Evolutionary conservation across 1,140 invertebrate species (phyloP).

Genomic region (Temnothorax nylanderi): DNA sequence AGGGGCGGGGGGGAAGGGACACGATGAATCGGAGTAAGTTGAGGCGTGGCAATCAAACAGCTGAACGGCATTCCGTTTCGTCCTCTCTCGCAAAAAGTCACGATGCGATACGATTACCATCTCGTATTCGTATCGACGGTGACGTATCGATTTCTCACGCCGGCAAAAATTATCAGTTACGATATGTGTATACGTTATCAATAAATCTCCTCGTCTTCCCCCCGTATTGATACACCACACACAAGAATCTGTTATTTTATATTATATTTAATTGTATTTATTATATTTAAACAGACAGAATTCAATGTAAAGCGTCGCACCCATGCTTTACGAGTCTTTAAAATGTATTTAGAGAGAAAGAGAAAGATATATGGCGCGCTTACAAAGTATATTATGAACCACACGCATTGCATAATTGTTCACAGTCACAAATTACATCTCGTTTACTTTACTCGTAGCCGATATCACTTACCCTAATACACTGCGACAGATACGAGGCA

Average conservation of each 20-base stretch:
- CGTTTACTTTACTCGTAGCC: constrained; percentile 58
- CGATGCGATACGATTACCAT: not conserved
- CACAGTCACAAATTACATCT: constrained; percentile 78
- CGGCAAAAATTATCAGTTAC: not conserved
- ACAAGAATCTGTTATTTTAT: not conserved
- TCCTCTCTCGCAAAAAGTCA: not conserved
- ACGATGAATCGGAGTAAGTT: constrained; percentile 65
- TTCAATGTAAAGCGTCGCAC: not conserved
- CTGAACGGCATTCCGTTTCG: constrained; percentile 11
- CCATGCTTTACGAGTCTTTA: constrained; percentile 12
- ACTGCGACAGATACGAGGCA: constrained; percentile 78
- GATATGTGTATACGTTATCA: not conserved
- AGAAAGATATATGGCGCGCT: constrained; percentile 62
- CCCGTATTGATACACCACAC: not conserved
- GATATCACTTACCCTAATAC: constrained; percentile 69
- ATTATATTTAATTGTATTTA: constrained; percentile 30
- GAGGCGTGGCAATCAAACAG: constrained; percentile 75
- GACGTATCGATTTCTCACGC: not conserved
- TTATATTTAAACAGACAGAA: not conserved
- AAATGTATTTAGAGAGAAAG: constrained; percentile 67
- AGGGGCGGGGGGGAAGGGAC: not conserved
- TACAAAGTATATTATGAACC: constrained; percentile 81
- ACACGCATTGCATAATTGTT: constrained; percentile 77
- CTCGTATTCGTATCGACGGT: not conserved
- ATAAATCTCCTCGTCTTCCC: not conserved